Conservation (phyloP, 2,113 vertebrate genomes). For the Micronycteris hirsuta region DNA sequence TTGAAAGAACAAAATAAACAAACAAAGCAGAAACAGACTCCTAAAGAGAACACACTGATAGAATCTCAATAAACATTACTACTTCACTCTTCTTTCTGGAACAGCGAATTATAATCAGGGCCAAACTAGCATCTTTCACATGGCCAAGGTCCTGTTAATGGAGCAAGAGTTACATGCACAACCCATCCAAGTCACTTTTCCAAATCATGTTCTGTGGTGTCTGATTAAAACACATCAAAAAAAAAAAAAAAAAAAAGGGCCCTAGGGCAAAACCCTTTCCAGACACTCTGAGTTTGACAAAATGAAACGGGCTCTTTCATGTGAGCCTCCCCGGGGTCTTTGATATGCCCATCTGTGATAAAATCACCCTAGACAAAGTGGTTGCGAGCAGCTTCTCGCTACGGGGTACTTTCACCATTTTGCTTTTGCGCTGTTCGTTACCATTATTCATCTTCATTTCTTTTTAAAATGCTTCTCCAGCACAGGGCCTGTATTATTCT, state of each 20-base stretch:
- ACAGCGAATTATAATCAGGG: neutral
- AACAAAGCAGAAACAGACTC: neutral
- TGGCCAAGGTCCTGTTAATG: neutral
- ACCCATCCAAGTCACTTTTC: neutral
- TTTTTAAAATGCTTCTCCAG: neutral
- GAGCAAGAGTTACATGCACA: neutral
- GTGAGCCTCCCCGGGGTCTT: neutral
- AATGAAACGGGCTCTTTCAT: neutral
- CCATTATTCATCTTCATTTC: neutral
- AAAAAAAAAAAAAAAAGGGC: neutral
- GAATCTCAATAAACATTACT: neutral
- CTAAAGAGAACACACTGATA: neutral
- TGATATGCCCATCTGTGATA: fast-evolving
- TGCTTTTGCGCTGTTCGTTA: neutral
- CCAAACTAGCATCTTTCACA: neutral
- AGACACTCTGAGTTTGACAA: neutral
- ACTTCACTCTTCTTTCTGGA: neutral
- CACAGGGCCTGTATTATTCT: neutral
- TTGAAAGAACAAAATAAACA: neutral
- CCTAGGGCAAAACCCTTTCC: neutral
- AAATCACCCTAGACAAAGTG: neutral
- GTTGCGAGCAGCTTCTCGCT: neutral
- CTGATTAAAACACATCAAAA: neutral
- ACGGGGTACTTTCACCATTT: neutral
- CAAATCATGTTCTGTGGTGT: neutral